A percentile compares a stretch with the other conserved stretches of the same genome.
These are phyloP conservation scores for Steatornis caripensis DNA, from an alignment of 2,113 vertebrate genomes.

Conservation along the genomic window DNA sequence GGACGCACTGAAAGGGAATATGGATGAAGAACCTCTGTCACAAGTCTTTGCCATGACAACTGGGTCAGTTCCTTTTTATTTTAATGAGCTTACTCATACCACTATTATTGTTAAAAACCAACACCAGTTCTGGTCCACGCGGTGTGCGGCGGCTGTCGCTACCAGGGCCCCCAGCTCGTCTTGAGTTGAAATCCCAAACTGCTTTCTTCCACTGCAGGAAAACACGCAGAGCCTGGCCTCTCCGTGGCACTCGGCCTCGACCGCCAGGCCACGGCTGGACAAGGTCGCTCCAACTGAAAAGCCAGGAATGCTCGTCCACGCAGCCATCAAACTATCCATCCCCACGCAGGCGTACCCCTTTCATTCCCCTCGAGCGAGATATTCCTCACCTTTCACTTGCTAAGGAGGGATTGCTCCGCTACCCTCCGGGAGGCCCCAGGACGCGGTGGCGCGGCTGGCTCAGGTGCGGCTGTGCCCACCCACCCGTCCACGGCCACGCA, in stretches of 20 bases:
- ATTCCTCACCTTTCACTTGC: background rate
- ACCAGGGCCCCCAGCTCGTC: background rate
- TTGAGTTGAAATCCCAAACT: background rate
- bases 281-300: background rate
- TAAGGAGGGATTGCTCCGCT: background rate
- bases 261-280: background rate
- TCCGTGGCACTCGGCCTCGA: background rate
- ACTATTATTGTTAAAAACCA: background rate
- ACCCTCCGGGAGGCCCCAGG: too few species aligned
- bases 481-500: rapidly evolving
- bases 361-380: background rate
- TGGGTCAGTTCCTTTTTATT: background rate
- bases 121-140: background rate
- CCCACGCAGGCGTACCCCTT: too few species aligned
- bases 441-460: background rate
- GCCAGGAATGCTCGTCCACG: background rate
- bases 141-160: rapidly evolving
- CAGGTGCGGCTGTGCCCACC: background rate
- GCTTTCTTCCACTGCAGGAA: background rate
- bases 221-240: background rate
- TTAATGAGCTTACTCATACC: background rate
- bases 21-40: background rate
- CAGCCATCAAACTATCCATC: background rate
- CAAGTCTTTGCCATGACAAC: constrained; percentile 31
- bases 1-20: background rate